Evolutionary conservation across 1,140 invertebrate species (phyloP).

Genomic region (Cryptotermes secundus): DNA sequence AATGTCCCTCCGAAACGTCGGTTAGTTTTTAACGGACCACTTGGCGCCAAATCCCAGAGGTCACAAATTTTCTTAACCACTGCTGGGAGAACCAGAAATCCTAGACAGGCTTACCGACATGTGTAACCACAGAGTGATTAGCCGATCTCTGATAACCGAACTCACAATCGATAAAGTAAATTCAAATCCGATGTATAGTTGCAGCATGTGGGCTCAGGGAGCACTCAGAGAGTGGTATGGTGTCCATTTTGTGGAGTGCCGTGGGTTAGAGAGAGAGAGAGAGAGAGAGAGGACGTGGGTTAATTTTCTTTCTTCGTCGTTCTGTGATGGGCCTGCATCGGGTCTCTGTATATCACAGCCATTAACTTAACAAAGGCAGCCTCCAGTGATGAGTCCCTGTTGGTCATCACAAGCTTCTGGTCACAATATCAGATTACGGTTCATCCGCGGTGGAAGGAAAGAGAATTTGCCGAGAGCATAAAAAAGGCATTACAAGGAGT

Average conservation of each 20-base stretch:
- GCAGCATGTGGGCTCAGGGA: neutral
- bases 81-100: no score
- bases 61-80: no score
- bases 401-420: neutral
- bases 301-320: neutral
- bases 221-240: neutral
- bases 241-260: neutral
- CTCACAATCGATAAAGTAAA: neutral
- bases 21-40: no score
- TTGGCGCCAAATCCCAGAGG: no score
- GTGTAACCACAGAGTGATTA: no score
- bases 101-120: no score
- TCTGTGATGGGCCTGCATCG: neutral
- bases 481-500: neutral
- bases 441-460: slow-evolving; percentile 14
- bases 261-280: neutral
- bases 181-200: neutral
- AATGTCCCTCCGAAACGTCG: no score
- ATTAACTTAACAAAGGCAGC: slow-evolving; percentile 9
- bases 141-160: neutral
- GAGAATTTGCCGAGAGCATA: slow-evolving; percentile 6
- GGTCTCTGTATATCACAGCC: neutral
- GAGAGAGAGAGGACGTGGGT: no score
- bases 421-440: slow-evolving; percentile 15
- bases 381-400: neutral